Conservation (phyloP, 2,888 invertebrate species). For the Acleris emargana region DNA sequence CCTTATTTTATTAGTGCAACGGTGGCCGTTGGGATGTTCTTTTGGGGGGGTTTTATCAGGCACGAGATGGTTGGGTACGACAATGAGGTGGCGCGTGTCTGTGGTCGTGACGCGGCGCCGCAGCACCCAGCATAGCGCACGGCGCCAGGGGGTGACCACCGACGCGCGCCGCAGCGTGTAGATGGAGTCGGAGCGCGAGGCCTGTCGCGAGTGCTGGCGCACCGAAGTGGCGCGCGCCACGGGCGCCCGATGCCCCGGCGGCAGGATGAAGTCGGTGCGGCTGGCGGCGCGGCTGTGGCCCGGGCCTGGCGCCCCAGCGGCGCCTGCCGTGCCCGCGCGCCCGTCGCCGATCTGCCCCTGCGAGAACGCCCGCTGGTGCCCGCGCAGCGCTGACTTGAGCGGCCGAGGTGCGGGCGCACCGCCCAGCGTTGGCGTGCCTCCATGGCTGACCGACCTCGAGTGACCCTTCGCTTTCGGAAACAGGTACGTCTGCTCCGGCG, state of each 20-base stretch:
- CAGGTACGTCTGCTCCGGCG: constrained; percentile 80
- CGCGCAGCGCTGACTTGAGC: constrained; percentile 88
- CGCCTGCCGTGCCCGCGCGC: constrained; percentile 49
- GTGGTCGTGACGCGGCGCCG: constrained; percentile 85
- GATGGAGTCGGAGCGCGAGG: constrained; percentile 94
- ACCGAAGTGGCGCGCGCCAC: constrained; percentile 75
- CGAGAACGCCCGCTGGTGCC: constrained; percentile 93
- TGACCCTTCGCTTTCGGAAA: constrained; percentile 86
- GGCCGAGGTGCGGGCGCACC: constrained; percentile 85
- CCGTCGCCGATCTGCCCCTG: constrained; percentile 93
- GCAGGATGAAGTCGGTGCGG: constrained; percentile 94
- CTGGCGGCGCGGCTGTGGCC: constrained; percentile 93
- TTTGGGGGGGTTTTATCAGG: constrained; percentile 91
- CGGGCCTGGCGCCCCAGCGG: constrained; percentile 69
- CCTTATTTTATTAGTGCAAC: constrained; percentile 93
- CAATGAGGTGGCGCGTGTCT: constrained; percentile 87
- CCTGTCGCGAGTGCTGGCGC: constrained; percentile 89
- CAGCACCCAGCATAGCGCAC: constrained; percentile 85
- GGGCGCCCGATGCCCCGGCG: constrained; percentile 90
- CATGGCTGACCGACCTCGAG: constrained; percentile 93
- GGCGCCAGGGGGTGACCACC: constrained; percentile 88
- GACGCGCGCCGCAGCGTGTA: constrained; percentile 92
- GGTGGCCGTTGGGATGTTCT: constrained; percentile 92
- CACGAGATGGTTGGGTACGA: constrained; percentile 94
- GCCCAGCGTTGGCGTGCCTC: constrained; percentile 84